Percentiles rank a stretch among this genome's conserved stretches.
Evolutionary conservation across 2,888 invertebrate genomes (phyloP).

Genomic region (Leucozona laternaria): DNA sequence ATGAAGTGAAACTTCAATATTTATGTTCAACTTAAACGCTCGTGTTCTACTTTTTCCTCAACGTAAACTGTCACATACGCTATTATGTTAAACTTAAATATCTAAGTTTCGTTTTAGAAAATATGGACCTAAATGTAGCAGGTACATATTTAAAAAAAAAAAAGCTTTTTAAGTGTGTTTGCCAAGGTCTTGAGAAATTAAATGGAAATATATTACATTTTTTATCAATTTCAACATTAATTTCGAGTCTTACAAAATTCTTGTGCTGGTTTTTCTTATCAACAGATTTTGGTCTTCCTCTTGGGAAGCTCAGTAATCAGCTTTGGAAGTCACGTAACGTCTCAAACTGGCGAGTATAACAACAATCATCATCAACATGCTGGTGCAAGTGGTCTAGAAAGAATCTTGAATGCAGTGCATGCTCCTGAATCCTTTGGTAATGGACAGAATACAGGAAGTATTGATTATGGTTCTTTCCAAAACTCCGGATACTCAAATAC

Average conservation of each 20-base stretch:
- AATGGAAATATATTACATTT: no score
- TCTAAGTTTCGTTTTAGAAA: no score
- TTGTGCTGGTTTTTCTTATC: neutral
- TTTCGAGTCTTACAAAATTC: neutral
- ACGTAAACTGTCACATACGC: no score
- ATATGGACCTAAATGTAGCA: no score
- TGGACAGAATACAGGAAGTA: constrained; percentile 14
- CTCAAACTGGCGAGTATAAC: neutral
- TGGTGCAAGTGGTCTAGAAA: constrained; percentile 3
- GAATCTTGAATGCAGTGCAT: constrained; percentile 41
- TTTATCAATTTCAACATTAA: no score
- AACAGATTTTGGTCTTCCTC: constrained; percentile 28
- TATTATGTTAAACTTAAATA: no score
- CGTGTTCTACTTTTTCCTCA: no score
- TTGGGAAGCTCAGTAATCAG: constrained; percentile 14
- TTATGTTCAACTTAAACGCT: no score
- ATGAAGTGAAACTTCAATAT: no score
- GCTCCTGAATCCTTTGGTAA: constrained; percentile 28
- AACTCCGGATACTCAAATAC: constrained; percentile 11
- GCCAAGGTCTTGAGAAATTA: no score
- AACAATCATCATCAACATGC: neutral
- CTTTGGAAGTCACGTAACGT: neutral
- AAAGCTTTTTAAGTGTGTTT: no score
- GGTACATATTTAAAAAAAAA: no score
- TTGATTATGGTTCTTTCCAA: neutral